Base-by-base conservation (phyloP, 2,888 invertebrate genomes). In the Chymomyza fuscimana region DNA sequence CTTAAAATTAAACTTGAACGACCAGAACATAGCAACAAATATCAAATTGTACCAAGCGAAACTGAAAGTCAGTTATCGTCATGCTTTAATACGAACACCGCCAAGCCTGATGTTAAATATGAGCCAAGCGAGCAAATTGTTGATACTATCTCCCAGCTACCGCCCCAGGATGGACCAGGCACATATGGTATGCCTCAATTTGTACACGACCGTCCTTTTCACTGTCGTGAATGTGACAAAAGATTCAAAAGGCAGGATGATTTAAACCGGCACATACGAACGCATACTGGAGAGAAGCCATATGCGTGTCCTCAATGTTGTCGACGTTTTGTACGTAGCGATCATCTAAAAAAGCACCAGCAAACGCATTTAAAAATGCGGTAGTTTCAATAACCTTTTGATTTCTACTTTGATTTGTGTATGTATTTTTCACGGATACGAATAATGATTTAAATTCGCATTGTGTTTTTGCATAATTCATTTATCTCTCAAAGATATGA, bases 301-400 rank as follows among this genome's bases (percentile, higher is more conserved):
- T 91, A 82, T 59, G 81, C 79, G 25, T 91, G 91, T 60, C 78
- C 72, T 9, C 81, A 87, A 61, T 91, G 91, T 69, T 81, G 83
- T 40, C 88, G 89, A 29, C 83, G 89, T 12, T 91, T 91, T 65
- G 84, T 89, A 59, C 86, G 91, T 50, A 90, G 90, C 70, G 91
- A 91, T 74, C 91, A 91, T 65, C 81, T 91, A 15, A 91, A 90
- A 65, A 91, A 91, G 56, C 91, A 91, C 69, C 76, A 90, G 59
- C 90, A 90, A 74, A 89, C 89, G 65, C 90, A 90, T 79, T 82
- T 78, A 63, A 87, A 87, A 68, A 75, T 82, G 65, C 81, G 82
- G 80, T 82, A 89, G 89, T 72, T 81, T 79, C 40, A 46, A 46
- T 12, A 1, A 0, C 40, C 40, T 46, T 46, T 46, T 46, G 40